Conservation (phyloP, 53 echinoderm and acorn worm species). For the Hippasteria phrygiana region DNA sequence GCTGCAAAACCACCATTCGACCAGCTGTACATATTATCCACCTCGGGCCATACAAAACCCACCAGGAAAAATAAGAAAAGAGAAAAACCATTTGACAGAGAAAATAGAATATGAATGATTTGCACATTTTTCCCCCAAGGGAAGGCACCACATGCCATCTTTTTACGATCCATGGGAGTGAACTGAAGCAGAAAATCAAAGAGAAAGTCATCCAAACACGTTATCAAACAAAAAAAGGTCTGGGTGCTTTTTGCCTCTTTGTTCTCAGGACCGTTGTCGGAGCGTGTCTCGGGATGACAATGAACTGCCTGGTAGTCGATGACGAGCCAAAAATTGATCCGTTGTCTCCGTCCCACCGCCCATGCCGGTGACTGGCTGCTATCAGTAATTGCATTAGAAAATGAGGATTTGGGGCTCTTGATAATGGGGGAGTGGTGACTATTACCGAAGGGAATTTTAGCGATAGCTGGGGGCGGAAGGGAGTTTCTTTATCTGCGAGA, state of each 20-base stretch:
- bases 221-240: not conserved
- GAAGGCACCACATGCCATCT: conserved; percentile 4
- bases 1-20: conserved; percentile 14
- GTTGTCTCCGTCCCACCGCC: conserved; percentile 8
- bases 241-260: not conserved
- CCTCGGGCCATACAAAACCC: conserved; percentile 7
- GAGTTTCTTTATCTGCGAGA: conserved; percentile 13
- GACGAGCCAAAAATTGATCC: conserved; percentile 7
- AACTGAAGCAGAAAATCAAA: conserved; percentile 49
- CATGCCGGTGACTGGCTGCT: not conserved
- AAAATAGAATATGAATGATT: conserved; percentile 63
- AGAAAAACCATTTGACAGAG: not conserved
- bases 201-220: conserved; percentile 23
- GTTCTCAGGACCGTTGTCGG: not conserved
- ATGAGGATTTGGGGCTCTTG: conserved; percentile 23
- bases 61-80: not conserved
- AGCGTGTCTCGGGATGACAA: conserved; percentile 1
- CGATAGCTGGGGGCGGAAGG: not conserved
- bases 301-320: conserved; percentile 3
- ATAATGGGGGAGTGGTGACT: conserved; percentile 53
- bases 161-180: conserved; percentile 20
- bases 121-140: conserved; percentile 27
- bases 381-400: conserved; percentile 55
- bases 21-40: conserved; percentile 45
- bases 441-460: conserved; percentile 27